A percentile compares a stretch with the other conserved stretches of the same genome.
Evolutionary conservation across 2,888 invertebrate species (phyloP).

Genomic region (Noctua comes): DNA sequence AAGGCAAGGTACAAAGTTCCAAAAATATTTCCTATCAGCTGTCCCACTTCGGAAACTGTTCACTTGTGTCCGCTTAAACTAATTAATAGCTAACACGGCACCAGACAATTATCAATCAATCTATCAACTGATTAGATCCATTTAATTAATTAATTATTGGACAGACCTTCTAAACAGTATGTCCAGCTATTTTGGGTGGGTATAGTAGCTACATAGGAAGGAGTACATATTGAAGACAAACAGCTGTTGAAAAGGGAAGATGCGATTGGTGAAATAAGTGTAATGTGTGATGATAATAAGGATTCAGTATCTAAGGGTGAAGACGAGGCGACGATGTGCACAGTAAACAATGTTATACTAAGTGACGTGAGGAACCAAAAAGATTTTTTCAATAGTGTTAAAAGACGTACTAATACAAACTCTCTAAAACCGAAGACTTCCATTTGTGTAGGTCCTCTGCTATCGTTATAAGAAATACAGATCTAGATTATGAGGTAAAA

Average conservation of each 20-base stretch:
- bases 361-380: neutral
- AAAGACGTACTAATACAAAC: neutral
- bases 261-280: neutral
- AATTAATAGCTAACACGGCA: slow-evolving; percentile 55
- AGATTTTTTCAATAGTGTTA: neutral
- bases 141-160: slow-evolving; percentile 56
- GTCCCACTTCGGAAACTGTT: neutral
- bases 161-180: slow-evolving; percentile 19
- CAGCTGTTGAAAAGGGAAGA: neutral
- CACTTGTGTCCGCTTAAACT: slow-evolving; percentile 24
- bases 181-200: slow-evolving; percentile 19
- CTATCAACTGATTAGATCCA: slow-evolving; percentile 55
- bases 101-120: slow-evolving; percentile 57
- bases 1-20: neutral
- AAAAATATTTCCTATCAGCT: neutral
- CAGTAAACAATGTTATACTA: neutral
- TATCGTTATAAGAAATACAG: neutral
- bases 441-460: neutral
- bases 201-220: neutral
- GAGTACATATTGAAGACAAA: neutral
- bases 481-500: neutral
- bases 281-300: neutral
- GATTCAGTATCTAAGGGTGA: neutral
- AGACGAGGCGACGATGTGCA: neutral
- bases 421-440: neutral